Percentiles rank a stretch among this genome's conserved stretches.
Evolutionary conservation across 2,888 invertebrate genomes (phyloP).

Genomic region (Holacanthella duospinosa): DNA sequence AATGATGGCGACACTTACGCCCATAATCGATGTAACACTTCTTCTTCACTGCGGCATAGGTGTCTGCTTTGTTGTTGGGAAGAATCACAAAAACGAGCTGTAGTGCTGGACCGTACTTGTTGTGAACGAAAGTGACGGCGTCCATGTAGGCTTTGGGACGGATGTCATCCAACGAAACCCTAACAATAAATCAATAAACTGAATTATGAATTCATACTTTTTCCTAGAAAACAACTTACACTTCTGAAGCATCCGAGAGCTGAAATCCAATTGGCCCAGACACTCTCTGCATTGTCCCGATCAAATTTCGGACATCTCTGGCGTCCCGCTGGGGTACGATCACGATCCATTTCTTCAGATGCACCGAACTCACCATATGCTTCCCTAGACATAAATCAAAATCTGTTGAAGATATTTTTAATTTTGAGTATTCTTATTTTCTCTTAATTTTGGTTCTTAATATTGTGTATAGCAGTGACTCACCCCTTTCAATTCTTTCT

Average conservation of each 20-base stretch:
- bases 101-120: background rate
- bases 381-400: conserved; percentile 31
- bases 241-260: background rate
- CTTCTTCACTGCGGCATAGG: background rate
- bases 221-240: background rate
- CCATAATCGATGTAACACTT: conserved; percentile 1
- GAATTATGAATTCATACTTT: background rate
- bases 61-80: background rate
- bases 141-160: conserved; percentile 20
- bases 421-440: too few relatives aligned
- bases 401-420: too few relatives aligned
- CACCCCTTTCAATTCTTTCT: too few relatives aligned
- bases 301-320: background rate
- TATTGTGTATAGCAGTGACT: too few relatives aligned
- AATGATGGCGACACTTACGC: background rate
- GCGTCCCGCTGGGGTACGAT: conserved; percentile 4
- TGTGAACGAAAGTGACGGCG: conserved; percentile 15
- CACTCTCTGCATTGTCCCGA: background rate
- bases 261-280: conserved; percentile 1
- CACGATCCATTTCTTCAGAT: conserved; percentile 17
- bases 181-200: conserved; percentile 6
- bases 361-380: conserved; percentile 35
- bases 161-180: conserved; percentile 5
- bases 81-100: conserved; percentile 2
- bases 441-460: too few relatives aligned